Percentiles rank a stretch among this genome's conserved stretches.
These are phyloP conservation scores for Rhincodon typus DNA, from an alignment of 2,797 vertebrate species.

Conservation along the genomic window DNA sequence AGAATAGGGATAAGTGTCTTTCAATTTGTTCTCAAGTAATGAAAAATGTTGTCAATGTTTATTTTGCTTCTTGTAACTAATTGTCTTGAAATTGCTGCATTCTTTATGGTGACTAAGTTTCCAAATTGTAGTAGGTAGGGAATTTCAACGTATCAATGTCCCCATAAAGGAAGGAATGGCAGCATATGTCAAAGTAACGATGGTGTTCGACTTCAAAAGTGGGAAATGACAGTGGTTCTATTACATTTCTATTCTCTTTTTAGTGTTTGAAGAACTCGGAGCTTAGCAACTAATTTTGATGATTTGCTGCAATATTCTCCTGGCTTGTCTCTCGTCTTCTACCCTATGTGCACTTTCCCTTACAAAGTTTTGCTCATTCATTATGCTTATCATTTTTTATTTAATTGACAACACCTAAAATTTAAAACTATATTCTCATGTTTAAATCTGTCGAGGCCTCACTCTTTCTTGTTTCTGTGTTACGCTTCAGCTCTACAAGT, in stretches of 20 bases:
- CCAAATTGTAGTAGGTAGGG: neutral
- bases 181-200: neutral
- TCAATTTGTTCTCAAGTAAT: neutral
- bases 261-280: neutral
- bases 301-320: neutral
- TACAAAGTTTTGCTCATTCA: neutral
- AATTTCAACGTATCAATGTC: too few relatives aligned
- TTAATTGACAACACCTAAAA: neutral
- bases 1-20: neutral
- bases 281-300: neutral
- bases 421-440: neutral
- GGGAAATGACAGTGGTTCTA: neutral
- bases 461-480: neutral
- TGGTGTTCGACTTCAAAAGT: neutral
- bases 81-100: neutral
- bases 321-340: neutral
- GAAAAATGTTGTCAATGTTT: neutral
- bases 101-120: neutral
- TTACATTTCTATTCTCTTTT: neutral
- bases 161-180: neutral
- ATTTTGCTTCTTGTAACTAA: neutral
- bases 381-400: neutral
- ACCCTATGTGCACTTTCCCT: neutral
- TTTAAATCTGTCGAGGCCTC: neutral
- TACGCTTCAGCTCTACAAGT: neutral